These are phyloP conservation scores for Porites rus DNA, from an alignment of 92 coral and sea anemone genomes.

Conservation along the genomic window DNA sequence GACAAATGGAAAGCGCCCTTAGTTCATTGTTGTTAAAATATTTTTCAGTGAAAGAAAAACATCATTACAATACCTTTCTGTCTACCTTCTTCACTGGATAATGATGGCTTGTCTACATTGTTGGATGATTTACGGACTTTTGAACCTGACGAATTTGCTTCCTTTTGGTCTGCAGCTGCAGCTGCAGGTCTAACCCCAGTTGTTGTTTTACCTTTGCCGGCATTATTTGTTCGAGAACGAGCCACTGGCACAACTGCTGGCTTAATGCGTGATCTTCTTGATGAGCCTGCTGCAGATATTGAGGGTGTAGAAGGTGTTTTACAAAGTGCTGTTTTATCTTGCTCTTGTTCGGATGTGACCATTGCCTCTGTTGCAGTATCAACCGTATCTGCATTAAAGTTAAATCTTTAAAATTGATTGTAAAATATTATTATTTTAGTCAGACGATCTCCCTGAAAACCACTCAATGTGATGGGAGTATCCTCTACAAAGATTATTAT, in stretches of 20 bases:
- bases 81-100: not conserved
- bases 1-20: no score
- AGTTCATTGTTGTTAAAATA: not conserved
- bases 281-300: not conserved
- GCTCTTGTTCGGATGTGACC: not conserved
- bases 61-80: not conserved
- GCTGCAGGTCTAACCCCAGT: not conserved
- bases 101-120: slow-evolving; percentile 2
- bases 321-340: not conserved
- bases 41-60: not conserved
- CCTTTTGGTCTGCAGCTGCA: not conserved
- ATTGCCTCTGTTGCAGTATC: not conserved
- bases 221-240: slow-evolving; percentile 47
- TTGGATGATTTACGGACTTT: not conserved
- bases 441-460: no score
- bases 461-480: no score
- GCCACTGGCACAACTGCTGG: slow-evolving; percentile 66
- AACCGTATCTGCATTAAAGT: not conserved
- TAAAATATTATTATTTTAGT: no score
- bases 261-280: slow-evolving; percentile 75
- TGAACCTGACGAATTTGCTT: not conserved
- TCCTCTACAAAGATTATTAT: no score
- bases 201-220: not conserved
- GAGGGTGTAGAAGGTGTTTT: slow-evolving; percentile 19
- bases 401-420: no score